A percentile compares a stretch with the other conserved stretches of the same genome.
phyloP scores from a whole-genome alignment of 2,888 invertebrate species.

The Drepana falcataria region DNA sequence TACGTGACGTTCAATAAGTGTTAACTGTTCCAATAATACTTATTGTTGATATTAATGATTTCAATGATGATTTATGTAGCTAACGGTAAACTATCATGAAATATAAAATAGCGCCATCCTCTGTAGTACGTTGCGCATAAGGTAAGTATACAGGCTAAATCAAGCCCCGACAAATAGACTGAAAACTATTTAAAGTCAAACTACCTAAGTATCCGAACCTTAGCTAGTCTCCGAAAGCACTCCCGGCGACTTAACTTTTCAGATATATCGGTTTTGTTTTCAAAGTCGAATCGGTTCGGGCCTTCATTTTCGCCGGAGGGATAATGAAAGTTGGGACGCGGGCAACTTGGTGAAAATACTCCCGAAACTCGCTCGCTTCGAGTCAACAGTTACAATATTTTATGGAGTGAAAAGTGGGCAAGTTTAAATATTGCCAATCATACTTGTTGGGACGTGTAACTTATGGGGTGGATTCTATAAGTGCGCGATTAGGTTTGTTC shows the following conservation, averaged over 20 bases:
- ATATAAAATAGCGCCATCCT: too few species aligned
- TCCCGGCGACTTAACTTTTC: slow-evolving; percentile 24
- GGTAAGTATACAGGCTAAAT: not conserved
- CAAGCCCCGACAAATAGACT: slow-evolving; percentile 20
- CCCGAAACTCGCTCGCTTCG: slow-evolving; percentile 22
- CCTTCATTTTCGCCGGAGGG: slow-evolving; percentile 34
- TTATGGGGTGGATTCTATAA: not conserved
- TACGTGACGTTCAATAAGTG: too few species aligned
- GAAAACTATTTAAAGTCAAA: slow-evolving; percentile 44
- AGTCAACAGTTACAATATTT: slow-evolving; percentile 13
- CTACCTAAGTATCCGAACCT: slow-evolving; percentile 37
- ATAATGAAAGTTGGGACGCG: slow-evolving; percentile 22
- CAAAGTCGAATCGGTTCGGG: slow-evolving; percentile 42
- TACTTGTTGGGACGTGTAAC: not conserved
- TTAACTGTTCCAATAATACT: too few species aligned
- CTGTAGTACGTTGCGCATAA: not conserved
- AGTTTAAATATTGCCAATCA: not conserved
- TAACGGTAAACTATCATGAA: too few species aligned
- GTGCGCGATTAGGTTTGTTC: not conserved
- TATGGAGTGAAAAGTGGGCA: slow-evolving; percentile 1
- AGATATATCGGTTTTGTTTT: slow-evolving; percentile 61
- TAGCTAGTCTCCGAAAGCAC: slow-evolving; percentile 14
- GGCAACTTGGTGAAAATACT: slow-evolving; percentile 15
- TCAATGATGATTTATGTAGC: too few species aligned
- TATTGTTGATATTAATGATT: too few species aligned